Percentiles rank a stretch among this genome's conserved stretches.
phyloP scores from a whole-genome alignment of 37 sponge, comb jelly and placozoan genomes.

The Agelas oroides region DNA sequence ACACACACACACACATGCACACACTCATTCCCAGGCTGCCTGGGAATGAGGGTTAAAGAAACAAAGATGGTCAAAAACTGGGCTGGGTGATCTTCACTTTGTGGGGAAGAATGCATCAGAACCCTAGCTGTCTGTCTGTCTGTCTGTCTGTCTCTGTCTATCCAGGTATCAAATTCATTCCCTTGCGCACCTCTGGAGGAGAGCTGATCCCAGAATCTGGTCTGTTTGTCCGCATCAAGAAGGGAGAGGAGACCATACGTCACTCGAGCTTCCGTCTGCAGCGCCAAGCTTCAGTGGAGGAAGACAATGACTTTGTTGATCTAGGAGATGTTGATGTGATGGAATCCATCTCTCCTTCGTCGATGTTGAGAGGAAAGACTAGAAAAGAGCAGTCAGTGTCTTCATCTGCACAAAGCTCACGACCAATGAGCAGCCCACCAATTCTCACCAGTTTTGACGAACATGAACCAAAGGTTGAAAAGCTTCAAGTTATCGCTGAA shows the following conservation, averaged over 20 bases:
- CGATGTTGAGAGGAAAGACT: neutral
- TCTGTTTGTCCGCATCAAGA: slow-evolving; percentile 62
- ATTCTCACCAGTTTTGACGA: too few species aligned
- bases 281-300: too few species aligned
- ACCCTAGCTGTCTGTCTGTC: too few species aligned
- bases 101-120: too few species aligned
- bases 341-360: neutral
- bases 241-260: neutral
- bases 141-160: neutral
- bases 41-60: too few species aligned
- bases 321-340: neutral
- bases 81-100: too few species aligned
- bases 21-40: too few species aligned
- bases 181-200: slow-evolving; percentile 65
- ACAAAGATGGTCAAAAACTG: too few species aligned
- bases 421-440: neutral
- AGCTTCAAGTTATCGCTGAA: too few species aligned
- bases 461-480: too few species aligned
- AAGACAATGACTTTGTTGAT: too few species aligned
- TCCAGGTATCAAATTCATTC: slow-evolving; percentile 67
- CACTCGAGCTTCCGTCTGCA: neutral
- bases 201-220: slow-evolving; percentile 70
- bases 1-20: too few species aligned
- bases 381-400: neutral
- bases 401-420: neutral